phyloP scores from a whole-genome alignment of 2,113 vertebrate genomes.

The Hirundichthys speculiger region DNA sequence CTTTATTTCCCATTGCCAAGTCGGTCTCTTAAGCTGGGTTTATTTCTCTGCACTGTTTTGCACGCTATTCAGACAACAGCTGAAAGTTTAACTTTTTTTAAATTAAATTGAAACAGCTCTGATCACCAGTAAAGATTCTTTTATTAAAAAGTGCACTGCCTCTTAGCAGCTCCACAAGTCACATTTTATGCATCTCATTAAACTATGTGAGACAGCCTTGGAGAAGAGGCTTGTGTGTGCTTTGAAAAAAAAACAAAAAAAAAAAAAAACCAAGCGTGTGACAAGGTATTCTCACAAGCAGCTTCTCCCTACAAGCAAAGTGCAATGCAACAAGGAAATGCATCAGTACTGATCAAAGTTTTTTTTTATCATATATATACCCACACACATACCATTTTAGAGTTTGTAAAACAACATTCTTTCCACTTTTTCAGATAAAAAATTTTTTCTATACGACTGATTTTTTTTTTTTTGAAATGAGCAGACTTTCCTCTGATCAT shows the following conservation, averaged over 20 bases:
- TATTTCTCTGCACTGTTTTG: conserved; percentile 7
- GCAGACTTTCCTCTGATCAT: conserved; percentile 15
- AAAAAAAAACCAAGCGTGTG: not conserved
- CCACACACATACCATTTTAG: not conserved
- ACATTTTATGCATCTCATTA: not conserved
- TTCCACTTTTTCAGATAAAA: no score
- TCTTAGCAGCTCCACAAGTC: not conserved
- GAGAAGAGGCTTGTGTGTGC: not conserved
- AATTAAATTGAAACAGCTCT: no score
- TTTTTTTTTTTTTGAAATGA: not conserved
- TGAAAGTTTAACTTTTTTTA: conserved; percentile 39
- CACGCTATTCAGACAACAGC: conserved; percentile 9
- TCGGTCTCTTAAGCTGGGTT: conserved; percentile 21
- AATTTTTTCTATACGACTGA: no score
- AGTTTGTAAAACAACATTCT: not conserved
- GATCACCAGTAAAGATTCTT: no score
- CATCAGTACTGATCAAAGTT: no score
- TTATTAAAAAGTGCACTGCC: not conserved
- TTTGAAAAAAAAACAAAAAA: not conserved
- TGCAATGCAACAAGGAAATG: not conserved
- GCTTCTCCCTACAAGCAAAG: conserved; percentile 27
- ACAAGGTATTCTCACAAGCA: conserved; percentile 10
- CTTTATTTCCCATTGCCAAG: conserved; percentile 59
- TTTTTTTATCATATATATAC: no score
- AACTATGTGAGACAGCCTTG: not conserved